Conservation (phyloP, 2,113 vertebrate species). For the Upupa epops region DNA sequence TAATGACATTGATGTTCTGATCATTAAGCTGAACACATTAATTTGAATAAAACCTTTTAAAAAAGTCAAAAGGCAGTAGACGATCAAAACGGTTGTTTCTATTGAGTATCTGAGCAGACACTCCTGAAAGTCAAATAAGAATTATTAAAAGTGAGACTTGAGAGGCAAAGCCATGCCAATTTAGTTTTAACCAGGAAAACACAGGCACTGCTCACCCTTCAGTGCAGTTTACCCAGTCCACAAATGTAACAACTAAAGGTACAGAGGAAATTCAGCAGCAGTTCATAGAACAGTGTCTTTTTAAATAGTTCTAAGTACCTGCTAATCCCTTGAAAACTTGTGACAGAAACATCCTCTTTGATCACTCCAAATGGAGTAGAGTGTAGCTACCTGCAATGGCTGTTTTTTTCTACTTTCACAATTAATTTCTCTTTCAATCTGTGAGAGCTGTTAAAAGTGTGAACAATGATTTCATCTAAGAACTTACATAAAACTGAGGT, state of each 20-base stretch:
- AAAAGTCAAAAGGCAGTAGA: background rate
- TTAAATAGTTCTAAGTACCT: background rate
- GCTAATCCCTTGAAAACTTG: background rate
- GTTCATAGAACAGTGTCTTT: background rate
- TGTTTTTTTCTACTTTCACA: background rate
- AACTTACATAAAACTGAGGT: background rate
- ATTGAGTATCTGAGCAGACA: background rate
- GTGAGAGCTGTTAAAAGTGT: background rate
- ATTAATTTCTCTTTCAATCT: background rate
- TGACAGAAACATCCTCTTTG: background rate
- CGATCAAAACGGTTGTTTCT: background rate
- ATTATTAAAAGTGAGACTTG: background rate
- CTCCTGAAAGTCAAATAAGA: background rate
- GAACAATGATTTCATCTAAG: background rate
- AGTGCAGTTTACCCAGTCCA: background rate
- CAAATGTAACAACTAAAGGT: background rate
- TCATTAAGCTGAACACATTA: background rate
- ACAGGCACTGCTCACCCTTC: background rate
- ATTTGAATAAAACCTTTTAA: background rate
- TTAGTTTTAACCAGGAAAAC: background rate
- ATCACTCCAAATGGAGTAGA: background rate
- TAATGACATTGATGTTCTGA: background rate
- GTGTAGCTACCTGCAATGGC: background rate
- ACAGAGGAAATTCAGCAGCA: background rate
- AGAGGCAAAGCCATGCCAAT: background rate